Conservation (phyloP, 2,888 invertebrate species). For the Drosophila fulvimacula region DNA sequence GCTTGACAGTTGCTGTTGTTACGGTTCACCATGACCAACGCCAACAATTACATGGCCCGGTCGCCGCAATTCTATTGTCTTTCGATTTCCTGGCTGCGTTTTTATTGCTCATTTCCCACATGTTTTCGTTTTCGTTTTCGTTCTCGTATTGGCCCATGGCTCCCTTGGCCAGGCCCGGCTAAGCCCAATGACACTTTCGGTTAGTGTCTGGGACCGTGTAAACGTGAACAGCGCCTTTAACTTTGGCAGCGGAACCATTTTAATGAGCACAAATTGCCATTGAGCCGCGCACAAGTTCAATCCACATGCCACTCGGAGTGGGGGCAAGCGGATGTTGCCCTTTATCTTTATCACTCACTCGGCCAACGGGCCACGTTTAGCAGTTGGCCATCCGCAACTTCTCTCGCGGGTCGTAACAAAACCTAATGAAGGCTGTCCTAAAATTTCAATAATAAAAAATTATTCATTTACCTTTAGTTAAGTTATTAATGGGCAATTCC, state of each 20-base stretch:
- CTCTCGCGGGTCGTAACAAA: constrained; percentile 28
- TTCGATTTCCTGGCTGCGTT: constrained; percentile 72
- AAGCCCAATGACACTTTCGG: constrained; percentile 58
- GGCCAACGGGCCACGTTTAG: constrained; percentile 6
- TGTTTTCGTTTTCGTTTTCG: constrained; percentile 42
- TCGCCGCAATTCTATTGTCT: constrained; percentile 77
- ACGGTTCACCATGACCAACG: constrained; percentile 81
- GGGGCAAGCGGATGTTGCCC: constrained; percentile 67
- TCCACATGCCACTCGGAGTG: constrained; percentile 31
- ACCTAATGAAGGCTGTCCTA: constrained; percentile 60
- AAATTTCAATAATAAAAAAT: constrained; percentile 43
- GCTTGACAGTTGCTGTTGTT: constrained; percentile 76
- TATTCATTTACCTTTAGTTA: constrained; percentile 41
- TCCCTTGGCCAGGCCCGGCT: neutral
- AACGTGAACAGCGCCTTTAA: constrained; percentile 29
- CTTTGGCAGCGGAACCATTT: constrained; percentile 65
- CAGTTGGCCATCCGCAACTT: constrained; percentile 23
- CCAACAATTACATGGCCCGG: constrained; percentile 68
- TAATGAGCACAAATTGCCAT: constrained; percentile 75
- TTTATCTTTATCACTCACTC: constrained; percentile 34
- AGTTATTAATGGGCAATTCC: constrained; percentile 45
- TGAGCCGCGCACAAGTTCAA: constrained; percentile 47
- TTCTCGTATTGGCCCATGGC: neutral
- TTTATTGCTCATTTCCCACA: constrained; percentile 77
- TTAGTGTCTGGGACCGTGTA: constrained; percentile 31